Conservation (phyloP, 1,140 invertebrate genomes). For the Manduca sexta region DNA sequence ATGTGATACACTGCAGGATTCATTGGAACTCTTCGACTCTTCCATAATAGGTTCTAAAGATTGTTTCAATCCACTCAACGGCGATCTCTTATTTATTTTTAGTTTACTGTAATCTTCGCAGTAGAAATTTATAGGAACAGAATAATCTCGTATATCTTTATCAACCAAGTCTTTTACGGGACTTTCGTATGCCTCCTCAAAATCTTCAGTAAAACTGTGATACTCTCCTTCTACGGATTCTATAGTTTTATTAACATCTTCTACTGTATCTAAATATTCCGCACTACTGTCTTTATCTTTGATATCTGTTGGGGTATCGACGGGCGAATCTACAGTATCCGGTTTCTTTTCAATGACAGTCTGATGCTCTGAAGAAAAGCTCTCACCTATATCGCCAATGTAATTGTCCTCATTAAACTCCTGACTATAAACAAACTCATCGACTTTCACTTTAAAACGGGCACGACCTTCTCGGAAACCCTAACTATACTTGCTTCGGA, state of each 20-base stretch:
- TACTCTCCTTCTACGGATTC: conserved; percentile 53
- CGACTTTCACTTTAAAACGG: conserved; percentile 33
- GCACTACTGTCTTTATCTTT: neutral
- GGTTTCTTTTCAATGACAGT: conserved; percentile 31
- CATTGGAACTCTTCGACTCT: conserved; percentile 58
- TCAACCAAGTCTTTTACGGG: conserved; percentile 63
- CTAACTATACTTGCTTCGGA: too few species aligned
- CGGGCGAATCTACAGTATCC: neutral
- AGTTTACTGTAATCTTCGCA: conserved; percentile 50
- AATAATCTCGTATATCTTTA: conserved; percentile 68
- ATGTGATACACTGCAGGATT: conserved; percentile 24
- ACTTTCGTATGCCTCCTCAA: conserved; percentile 57
- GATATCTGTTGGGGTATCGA: too few species aligned
- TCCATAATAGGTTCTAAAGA: conserved; percentile 57
- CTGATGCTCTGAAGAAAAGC: conserved; percentile 39
- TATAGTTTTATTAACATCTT: conserved; percentile 25
- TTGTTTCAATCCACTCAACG: conserved; percentile 30
- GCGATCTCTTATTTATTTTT: conserved; percentile 35
- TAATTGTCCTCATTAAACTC: conserved; percentile 65
- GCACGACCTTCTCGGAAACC: conserved; percentile 9
- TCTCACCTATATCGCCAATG: conserved; percentile 42
- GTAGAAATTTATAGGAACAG: conserved; percentile 59
- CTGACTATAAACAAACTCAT: conserved; percentile 59
- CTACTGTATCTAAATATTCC: neutral
- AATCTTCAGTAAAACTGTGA: conserved; percentile 61